These are phyloP conservation scores for Vollenhovia emeryi DNA, from an alignment of 1,140 invertebrate species.

Conservation along the genomic window DNA sequence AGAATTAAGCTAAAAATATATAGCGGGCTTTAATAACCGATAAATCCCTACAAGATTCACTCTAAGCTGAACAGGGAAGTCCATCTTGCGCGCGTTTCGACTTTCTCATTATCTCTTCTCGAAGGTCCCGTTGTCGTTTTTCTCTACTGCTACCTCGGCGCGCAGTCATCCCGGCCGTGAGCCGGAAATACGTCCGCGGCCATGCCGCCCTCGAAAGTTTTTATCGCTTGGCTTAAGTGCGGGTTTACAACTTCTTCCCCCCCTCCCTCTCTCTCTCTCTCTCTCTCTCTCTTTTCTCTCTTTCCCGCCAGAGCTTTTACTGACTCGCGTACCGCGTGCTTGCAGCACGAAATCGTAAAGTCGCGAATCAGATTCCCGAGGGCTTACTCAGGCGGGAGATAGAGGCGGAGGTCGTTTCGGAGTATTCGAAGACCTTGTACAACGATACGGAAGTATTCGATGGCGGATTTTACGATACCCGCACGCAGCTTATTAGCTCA, in stretches of 20 bases:
- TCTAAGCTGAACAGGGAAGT: conserved; percentile 56
- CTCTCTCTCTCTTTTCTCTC: not conserved
- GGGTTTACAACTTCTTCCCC: conserved; percentile 70
- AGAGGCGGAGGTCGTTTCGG: conserved; percentile 38
- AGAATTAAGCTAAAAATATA: not conserved
- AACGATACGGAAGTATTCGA: conserved; percentile 35
- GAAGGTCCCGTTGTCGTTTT: conserved; percentile 42
- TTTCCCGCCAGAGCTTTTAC: not conserved
- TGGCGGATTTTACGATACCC: conserved; percentile 36
- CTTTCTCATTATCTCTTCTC: conserved; percentile 69
- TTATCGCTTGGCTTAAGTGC: conserved; percentile 71
- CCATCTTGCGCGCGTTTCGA: conserved; percentile 57
- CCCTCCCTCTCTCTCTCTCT: not conserved
- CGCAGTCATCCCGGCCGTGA: conserved; percentile 60
- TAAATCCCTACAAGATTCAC: conserved; percentile 47
- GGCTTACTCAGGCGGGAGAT: conserved; percentile 54
- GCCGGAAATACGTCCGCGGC: conserved; percentile 66
- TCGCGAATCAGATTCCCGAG: conserved; percentile 68
- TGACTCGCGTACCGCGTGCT: not conserved
- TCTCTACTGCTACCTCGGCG: not conserved
- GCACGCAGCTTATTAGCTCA: conserved; percentile 32
- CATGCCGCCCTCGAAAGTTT: conserved; percentile 68
- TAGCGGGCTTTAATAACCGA: conserved; percentile 27
- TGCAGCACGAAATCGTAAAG: conserved; percentile 66
- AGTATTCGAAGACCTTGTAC: conserved; percentile 65